phyloP scores from a whole-genome alignment of 2,113 vertebrate species.

The Phoxinus phoxinus region DNA sequence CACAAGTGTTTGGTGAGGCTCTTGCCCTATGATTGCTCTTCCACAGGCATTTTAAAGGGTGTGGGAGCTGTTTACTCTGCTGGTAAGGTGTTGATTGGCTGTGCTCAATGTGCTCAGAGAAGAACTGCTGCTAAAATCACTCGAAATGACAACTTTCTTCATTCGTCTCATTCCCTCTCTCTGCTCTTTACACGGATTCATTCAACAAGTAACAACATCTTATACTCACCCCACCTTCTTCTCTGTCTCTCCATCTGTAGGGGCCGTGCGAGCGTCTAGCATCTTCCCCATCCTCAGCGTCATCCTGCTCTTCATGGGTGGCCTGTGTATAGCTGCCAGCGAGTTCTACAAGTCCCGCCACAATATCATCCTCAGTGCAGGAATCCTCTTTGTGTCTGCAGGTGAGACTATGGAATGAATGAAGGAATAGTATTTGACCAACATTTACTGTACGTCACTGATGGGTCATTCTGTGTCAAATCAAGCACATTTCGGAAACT shows the following conservation, averaged over 20 bases:
- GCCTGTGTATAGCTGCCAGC: constrained; percentile 97
- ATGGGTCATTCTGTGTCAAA: too few relatives aligned
- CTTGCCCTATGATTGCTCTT: constrained; percentile 63
- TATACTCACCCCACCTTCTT: constrained; percentile 45
- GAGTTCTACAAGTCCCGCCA: constrained; percentile 99
- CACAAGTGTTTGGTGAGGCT: constrained; percentile 26
- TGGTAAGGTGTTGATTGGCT: constrained; percentile 72
- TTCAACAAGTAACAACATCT: constrained; percentile 28
- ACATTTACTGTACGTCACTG: neutral
- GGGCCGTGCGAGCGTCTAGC: constrained; percentile 97
- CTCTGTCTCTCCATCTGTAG: constrained; percentile 68
- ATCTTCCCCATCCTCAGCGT: constrained; percentile 99
- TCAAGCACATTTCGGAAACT: too few relatives aligned
- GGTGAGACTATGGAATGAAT: constrained; percentile 74
- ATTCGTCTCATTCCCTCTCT: neutral
- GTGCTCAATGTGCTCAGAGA: constrained; percentile 54
- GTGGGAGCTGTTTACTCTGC: constrained; percentile 64
- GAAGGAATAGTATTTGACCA: neutral
- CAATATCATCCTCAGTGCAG: constrained; percentile 99
- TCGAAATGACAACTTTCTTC: neutral
- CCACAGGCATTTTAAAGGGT: neutral
- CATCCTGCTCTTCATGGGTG: constrained; percentile 99
- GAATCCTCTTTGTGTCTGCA: constrained; percentile 98
- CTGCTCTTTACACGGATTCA: neutral
- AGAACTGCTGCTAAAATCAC: constrained; percentile 67